Percentiles rank a stretch among this genome's conserved stretches.
These are phyloP conservation scores for Hucho hucho DNA, from an alignment of 2,113 vertebrate genomes.

Conservation along the genomic window DNA sequence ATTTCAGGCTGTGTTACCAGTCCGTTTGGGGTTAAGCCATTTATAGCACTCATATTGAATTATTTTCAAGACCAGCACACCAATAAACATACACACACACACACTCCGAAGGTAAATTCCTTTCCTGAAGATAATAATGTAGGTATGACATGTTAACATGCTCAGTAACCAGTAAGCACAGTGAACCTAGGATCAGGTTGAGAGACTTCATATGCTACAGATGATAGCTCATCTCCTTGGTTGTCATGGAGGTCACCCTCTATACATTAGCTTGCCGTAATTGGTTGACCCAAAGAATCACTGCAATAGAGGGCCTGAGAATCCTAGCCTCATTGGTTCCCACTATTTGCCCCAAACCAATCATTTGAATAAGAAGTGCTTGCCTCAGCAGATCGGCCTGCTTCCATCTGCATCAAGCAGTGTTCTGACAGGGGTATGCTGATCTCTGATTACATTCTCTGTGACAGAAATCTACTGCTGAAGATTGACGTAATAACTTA, in stretches of 20 bases:
- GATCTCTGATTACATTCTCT: constrained; percentile 2
- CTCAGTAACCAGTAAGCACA: not conserved
- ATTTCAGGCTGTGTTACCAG: not conserved
- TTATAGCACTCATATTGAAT: not conserved
- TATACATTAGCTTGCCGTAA: constrained; percentile 1
- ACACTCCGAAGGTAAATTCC: too few species aligned
- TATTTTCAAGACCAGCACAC: not conserved
- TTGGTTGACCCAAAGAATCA: not conserved
- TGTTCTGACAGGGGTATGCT: not conserved
- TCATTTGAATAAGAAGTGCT: not conserved
- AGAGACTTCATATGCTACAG: constrained; percentile 10
- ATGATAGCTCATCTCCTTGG: not conserved
- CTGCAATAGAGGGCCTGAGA: not conserved
- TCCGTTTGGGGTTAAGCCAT: not conserved
- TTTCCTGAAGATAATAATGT: too few species aligned
- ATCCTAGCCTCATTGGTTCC: not conserved
- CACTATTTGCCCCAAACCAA: not conserved
- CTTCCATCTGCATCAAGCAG: not conserved
- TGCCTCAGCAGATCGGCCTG: not conserved
- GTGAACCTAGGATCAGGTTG: not conserved
- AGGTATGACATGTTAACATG: too few species aligned
- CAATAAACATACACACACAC: too few species aligned
- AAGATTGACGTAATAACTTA: too few species aligned
- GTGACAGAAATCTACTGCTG: not conserved
- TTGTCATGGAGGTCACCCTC: not conserved